Evolutionary conservation across 2,797 vertebrate genomes (phyloP), one percentile per base, ranked within the genome.

Genomic region (Chiloscyllium punctatum): DNA sequence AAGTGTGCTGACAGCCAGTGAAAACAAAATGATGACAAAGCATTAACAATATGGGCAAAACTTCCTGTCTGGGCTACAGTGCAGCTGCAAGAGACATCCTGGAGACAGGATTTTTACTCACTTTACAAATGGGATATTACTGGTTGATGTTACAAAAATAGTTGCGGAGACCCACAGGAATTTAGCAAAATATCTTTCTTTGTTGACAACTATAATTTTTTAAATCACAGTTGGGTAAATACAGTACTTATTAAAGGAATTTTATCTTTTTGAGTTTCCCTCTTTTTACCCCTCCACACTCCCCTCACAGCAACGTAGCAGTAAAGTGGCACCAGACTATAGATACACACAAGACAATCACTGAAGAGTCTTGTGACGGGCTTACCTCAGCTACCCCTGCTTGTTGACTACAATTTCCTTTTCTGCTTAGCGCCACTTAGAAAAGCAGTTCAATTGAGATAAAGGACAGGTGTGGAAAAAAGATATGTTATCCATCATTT

Each of bases 1-100:
- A 53, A 95, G 71, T 33, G 16, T 77, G 72, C 71, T 95, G 94
- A 95, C 94, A 95, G 94, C 27, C 48, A 95, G 51, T 57, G 71
- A 77, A 95, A 95, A 95, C 71, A 95, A 95, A 95, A 95, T n/a
- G 94, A 95, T 95, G 94, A 95, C 48, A 95, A 95, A 74, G 94
- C 48, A 95, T 77, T 53, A 95, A 48, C 69, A 95, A 77, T 77
- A n/a, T n/a, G 27, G 51, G 94, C 71, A 95, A 95, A 95, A 57
- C 69, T 95, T 95, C 94, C 94, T 95, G 94, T 95, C 94, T 74
- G 3, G 42, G 48, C 94, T 74, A n/a, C 27, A 95, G 42, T 53
- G 71, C 94, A 95, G 71, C 94, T 95, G 71, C 71, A 74, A 95
- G 94, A 37, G 42, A 95, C 94, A 95, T 95, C 94, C 94, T 53